These are phyloP conservation scores for Sardinella longiceps DNA, from an alignment of 2,797 vertebrate species.

Conservation along the genomic window DNA sequence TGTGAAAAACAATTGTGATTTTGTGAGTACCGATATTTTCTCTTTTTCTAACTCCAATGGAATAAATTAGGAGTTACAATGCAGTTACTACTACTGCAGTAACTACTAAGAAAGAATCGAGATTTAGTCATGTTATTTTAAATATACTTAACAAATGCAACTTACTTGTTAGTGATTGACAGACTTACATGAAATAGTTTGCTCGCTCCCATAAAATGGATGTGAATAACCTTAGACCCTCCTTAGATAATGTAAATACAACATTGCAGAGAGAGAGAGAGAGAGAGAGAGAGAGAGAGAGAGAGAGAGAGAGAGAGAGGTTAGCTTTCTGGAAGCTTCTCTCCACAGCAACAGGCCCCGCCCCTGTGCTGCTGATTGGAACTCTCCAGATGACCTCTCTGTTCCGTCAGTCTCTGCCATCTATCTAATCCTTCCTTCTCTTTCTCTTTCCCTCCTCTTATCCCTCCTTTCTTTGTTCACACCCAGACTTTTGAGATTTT, in stretches of 20 bases:
- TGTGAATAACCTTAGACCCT: not conserved
- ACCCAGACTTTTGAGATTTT: constrained; percentile 24
- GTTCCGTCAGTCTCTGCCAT: constrained; percentile 10
- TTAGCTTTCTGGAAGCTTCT: not conserved
- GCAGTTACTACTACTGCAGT: too few relatives aligned
- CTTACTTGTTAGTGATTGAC: not conserved
- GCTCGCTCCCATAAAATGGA: not conserved
- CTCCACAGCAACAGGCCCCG: not conserved
- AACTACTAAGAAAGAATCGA: too few relatives aligned
- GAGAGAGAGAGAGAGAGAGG: not conserved
- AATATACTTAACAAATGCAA: not conserved
- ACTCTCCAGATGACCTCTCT: constrained; percentile 19
- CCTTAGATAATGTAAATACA: too few relatives aligned
- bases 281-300: not conserved
- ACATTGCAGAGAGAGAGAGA: not conserved
- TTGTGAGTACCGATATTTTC: too few relatives aligned
- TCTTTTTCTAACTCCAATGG: too few relatives aligned
- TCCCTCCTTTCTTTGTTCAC: not conserved
- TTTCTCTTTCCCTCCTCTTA: not conserved
- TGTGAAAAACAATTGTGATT: not conserved
- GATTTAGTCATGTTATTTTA: not conserved
- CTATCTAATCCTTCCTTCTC: constrained; percentile 12
- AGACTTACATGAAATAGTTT: not conserved
- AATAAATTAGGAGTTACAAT: not conserved
- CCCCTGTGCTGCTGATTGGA: not conserved